A percentile compares a stretch with the other conserved stretches of the same genome.
Conservation (phyloP, 2,888 invertebrate species). For the Lepidocyrtoides sp. region DNA sequence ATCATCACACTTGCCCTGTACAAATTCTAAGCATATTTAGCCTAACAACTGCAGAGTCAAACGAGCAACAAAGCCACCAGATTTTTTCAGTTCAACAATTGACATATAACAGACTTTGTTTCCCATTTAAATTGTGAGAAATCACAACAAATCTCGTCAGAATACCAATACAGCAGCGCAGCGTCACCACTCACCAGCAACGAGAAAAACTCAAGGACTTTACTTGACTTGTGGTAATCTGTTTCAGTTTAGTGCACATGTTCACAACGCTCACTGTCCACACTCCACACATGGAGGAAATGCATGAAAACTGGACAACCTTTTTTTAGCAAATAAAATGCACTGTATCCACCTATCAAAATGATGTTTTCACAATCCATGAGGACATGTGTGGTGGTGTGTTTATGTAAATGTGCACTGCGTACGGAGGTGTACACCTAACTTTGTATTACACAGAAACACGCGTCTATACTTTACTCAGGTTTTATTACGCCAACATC, state of each 20-base stretch:
- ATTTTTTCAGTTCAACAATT: background rate
- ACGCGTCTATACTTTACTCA: background rate
- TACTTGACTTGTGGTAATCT: background rate
- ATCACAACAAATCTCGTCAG: slow-evolving; percentile 6
- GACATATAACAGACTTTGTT: slow-evolving; percentile 21
- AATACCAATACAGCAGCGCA: background rate
- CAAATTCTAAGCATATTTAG: too few relatives aligned
- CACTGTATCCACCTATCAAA: too few relatives aligned
- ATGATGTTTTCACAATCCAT: too few relatives aligned
- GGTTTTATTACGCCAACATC: background rate
- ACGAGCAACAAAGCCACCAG: background rate
- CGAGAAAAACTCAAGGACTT: slow-evolving; percentile 14
- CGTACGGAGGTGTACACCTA: background rate
- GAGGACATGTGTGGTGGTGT: background rate
- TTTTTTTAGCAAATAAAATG: background rate
- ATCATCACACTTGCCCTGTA: background rate
- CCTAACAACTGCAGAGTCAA: too few relatives aligned
- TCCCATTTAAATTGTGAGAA: slow-evolving; percentile 2
- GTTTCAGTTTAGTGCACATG: slow-evolving; percentile 2
- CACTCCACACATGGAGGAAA: background rate
- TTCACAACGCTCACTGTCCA: background rate
- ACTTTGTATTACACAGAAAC: background rate
- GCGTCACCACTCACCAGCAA: background rate
- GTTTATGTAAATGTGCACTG: background rate
- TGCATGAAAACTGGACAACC: background rate